phyloP scores from a whole-genome alignment of 2,797 vertebrate species.

The Esox lucius region DNA sequence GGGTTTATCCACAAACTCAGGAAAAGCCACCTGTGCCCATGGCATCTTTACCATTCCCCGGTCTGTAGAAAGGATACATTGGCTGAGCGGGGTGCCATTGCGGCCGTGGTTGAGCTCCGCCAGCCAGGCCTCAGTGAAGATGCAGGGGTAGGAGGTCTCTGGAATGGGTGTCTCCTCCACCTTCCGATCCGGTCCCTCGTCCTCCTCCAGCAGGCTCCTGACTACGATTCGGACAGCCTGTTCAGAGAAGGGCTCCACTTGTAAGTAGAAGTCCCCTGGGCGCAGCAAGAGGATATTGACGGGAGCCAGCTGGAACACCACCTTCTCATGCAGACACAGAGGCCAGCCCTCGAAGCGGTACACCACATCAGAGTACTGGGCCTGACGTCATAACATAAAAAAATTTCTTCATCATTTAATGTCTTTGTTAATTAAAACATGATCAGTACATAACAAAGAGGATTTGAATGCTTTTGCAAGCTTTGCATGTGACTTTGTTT shows the following conservation, averaged over 20 bases:
- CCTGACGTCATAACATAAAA: slow-evolving; percentile 63
- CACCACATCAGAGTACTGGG: slow-evolving; percentile 83
- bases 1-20: slow-evolving; percentile 77
- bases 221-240: slow-evolving; percentile 81
- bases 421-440: not conserved
- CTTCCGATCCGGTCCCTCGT: slow-evolving; percentile 46
- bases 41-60: slow-evolving; percentile 78
- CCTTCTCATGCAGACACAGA: slow-evolving; percentile 85
- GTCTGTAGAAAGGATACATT: slow-evolving; percentile 81
- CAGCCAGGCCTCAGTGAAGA: slow-evolving; percentile 83
- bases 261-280: slow-evolving; percentile 93
- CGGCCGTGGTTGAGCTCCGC: slow-evolving; percentile 73
- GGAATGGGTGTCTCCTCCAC: slow-evolving; percentile 76
- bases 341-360: slow-evolving; percentile 95
- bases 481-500: not conserved
- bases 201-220: slow-evolving; percentile 81
- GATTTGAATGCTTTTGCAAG: not conserved
- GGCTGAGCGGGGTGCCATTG: slow-evolving; percentile 69
- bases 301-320: slow-evolving; percentile 86
- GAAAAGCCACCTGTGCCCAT: slow-evolving; percentile 80
- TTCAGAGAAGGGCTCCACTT: slow-evolving; percentile 84
- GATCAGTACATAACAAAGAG: not conserved
- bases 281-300: slow-evolving; percentile 88
- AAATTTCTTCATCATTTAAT: not conserved
- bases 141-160: slow-evolving; percentile 70